A percentile compares a stretch with the other conserved stretches of the same genome.
Evolutionary conservation across 2,113 vertebrate species (phyloP).

Genomic region (Haemorhous mexicanus): DNA sequence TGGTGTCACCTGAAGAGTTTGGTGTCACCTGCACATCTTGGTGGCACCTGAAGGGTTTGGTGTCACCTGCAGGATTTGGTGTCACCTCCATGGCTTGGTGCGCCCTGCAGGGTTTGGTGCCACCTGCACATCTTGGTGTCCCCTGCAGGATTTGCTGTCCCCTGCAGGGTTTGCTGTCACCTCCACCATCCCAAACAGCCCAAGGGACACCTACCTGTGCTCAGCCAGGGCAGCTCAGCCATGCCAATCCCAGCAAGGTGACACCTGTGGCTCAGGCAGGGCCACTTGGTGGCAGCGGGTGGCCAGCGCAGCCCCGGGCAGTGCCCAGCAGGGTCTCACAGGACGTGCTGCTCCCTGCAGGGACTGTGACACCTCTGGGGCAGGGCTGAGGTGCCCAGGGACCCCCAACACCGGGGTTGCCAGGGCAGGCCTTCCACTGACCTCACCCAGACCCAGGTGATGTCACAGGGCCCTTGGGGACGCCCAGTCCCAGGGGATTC

Average conservation of each 20-base stretch:
- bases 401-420: not conserved
- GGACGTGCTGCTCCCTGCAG: not conserved
- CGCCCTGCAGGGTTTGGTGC: accelerated
- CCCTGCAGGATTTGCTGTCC: accelerated
- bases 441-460: not conserved
- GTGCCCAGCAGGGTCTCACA: not conserved
- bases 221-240: too few species aligned
- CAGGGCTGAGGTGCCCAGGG: not conserved
- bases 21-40: accelerated
- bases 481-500: accelerated
- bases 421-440: not conserved
- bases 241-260: too few species aligned
- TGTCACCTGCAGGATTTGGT: not conserved
- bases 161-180: too few species aligned
- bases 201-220: too few species aligned
- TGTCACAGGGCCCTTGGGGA: not conserved
- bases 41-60: not conserved
- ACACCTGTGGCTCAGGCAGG: too few species aligned
- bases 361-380: not conserved
- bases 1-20: not conserved
- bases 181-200: too few species aligned
- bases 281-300: too few species aligned
- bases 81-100: not conserved
- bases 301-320: too few species aligned
- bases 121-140: not conserved